Conservation (phyloP, 1,140 invertebrate species). For the Delia radicum region DNA sequence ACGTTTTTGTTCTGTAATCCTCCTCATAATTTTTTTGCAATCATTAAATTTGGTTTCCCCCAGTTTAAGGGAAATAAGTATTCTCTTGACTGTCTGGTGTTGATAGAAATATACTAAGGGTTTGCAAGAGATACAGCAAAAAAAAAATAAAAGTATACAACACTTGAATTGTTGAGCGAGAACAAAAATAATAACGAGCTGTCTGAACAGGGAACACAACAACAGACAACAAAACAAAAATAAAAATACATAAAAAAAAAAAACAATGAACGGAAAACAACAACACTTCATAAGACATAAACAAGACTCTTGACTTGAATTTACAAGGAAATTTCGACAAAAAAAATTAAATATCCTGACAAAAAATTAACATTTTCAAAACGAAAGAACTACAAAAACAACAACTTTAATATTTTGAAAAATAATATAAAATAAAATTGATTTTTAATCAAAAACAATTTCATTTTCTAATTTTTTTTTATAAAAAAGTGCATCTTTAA, state of each 20-base stretch:
- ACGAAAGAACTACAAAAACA: no score
- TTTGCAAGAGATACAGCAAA: neutral
- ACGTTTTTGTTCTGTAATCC: neutral
- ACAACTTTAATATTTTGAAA: no score
- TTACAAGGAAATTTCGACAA: constrained; percentile 12
- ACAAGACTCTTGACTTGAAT: constrained; percentile 18
- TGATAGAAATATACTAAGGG: neutral
- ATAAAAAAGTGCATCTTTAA: no score
- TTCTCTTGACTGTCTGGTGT: neutral
- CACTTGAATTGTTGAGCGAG: constrained; percentile 13
- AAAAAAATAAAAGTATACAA: neutral
- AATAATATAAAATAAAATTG: no score
- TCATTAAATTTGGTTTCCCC: neutral
- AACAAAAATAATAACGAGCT: constrained; percentile 18
- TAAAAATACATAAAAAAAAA: neutral
- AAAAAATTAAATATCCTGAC: neutral
- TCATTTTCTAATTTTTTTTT: no score
- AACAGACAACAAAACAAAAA: neutral
- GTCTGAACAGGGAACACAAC: neutral
- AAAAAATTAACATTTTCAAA: neutral
- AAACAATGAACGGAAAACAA: constrained; percentile 15
- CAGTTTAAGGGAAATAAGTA: neutral
- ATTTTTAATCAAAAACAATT: no score
- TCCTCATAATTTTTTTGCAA: neutral
- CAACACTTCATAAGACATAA: constrained; percentile 16